Percentiles rank a stretch among this genome's conserved stretches.
Conservation (phyloP, 2,888 invertebrate genomes). For the Octodonta nipae region DNA sequence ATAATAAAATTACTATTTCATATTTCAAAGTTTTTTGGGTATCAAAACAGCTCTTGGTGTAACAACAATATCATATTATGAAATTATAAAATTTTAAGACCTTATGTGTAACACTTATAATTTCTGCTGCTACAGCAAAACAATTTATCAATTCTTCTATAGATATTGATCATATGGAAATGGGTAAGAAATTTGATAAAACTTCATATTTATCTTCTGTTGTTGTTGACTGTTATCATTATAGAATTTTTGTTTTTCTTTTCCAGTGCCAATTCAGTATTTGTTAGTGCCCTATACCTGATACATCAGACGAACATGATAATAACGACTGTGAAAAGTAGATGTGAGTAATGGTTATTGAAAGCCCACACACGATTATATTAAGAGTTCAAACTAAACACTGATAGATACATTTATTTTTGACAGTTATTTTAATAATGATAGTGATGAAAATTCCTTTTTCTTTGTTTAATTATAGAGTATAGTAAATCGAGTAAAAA, state of each 20-base stretch:
- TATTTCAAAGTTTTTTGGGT: too few species aligned
- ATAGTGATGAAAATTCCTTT: conserved; percentile 1
- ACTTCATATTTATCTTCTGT: too few species aligned
- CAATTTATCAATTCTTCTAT: too few species aligned
- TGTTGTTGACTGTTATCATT: background rate
- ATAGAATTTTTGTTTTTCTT: conserved; percentile 6
- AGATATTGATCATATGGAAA: too few species aligned
- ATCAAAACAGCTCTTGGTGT: too few species aligned
- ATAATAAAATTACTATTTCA: too few species aligned
- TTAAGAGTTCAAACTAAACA: background rate
- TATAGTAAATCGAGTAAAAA: conserved; percentile 12
- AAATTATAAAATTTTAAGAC: too few species aligned
- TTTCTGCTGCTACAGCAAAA: too few species aligned
- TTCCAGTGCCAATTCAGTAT: conserved; percentile 68
- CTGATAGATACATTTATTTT: conserved; percentile 1
- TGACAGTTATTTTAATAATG: conserved; percentile 2
- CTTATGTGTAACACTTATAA: too few species aligned
- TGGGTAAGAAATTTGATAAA: too few species aligned
- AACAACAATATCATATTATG: too few species aligned
- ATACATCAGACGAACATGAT: conserved; percentile 98
- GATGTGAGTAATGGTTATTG: conserved; percentile 58
- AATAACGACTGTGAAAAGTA: conserved; percentile 88
- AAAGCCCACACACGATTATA: background rate
- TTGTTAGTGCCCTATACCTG: conserved; percentile 91
- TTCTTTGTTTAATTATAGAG: conserved; percentile 15